These are phyloP conservation scores for Agrochola litura DNA, from an alignment of 2,888 invertebrate species.

Conservation along the genomic window DNA sequence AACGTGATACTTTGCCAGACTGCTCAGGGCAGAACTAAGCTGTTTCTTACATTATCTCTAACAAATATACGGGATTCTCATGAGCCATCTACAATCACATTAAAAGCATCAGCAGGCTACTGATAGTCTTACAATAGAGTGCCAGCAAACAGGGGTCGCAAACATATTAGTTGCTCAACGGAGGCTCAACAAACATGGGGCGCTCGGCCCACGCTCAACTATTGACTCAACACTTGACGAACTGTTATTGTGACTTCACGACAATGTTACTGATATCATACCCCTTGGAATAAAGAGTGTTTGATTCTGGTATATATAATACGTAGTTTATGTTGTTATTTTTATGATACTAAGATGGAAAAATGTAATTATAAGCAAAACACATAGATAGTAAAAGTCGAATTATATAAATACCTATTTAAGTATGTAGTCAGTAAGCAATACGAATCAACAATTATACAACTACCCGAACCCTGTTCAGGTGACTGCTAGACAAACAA, in stretches of 20 bases:
- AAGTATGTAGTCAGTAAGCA: background rate
- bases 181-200: constrained; percentile 26
- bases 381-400: background rate
- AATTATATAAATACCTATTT: no score
- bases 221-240: constrained; percentile 52
- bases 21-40: background rate
- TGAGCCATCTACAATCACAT: constrained; percentile 5
- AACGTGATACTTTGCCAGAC: background rate
- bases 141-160: constrained; percentile 31
- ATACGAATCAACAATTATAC: background rate
- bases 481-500: background rate
- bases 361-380: background rate
- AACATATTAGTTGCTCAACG: constrained; percentile 44
- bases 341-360: no score
- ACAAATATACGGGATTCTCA: constrained; percentile 3
- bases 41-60: background rate
- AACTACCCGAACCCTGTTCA: no score
- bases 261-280: constrained; percentile 3
- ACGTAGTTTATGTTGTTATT: background rate
- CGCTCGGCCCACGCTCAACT: constrained; percentile 12
- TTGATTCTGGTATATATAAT: background rate
- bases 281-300: background rate
- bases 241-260: constrained; percentile 44
- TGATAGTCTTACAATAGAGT: background rate
- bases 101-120: constrained; percentile 7